phyloP scores from a whole-genome alignment of 2,888 invertebrate genomes.

The Mimumesa dahlbomi region DNA sequence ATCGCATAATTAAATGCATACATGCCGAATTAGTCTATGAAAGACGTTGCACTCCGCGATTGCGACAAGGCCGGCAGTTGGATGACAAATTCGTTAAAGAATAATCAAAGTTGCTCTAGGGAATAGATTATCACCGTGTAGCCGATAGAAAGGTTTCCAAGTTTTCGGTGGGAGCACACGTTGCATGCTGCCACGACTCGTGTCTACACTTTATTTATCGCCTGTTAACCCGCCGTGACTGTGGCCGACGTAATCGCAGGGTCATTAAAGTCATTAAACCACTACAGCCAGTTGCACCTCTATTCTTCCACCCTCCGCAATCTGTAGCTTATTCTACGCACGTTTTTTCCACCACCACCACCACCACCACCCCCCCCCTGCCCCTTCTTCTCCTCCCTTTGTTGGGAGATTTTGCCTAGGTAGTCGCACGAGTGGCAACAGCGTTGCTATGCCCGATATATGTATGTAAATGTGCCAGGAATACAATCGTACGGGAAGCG shows the following conservation, averaged over 20 bases:
- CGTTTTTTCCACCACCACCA: too few species aligned
- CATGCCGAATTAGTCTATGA: constrained; percentile 28
- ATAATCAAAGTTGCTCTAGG: too few species aligned
- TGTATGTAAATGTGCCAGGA: too few species aligned
- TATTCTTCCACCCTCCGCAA: not conserved
- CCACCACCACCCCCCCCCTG: too few species aligned
- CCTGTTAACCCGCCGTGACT: constrained; percentile 52
- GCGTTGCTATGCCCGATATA: too few species aligned
- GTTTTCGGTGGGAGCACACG: constrained; percentile 6
- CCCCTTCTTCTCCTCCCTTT: too few species aligned
- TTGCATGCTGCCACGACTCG: constrained; percentile 22
- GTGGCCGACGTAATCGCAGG: constrained; percentile 54
- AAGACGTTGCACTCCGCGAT: not conserved
- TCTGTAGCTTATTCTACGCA: constrained; percentile 10
- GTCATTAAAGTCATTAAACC: constrained; percentile 66
- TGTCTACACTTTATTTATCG: constrained; percentile 55
- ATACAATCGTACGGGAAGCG: too few species aligned
- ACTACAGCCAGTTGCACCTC: constrained; percentile 18
- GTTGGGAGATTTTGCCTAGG: too few species aligned
- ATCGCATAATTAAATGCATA: constrained; percentile 70
- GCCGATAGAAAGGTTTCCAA: not conserved
- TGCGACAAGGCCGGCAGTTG: too few species aligned
- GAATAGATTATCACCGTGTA: too few species aligned
- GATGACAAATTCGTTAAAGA: too few species aligned
- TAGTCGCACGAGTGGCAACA: too few species aligned